Conservation (phyloP, 2,113 vertebrate species). For the Pseudorasbora parva region DNA sequence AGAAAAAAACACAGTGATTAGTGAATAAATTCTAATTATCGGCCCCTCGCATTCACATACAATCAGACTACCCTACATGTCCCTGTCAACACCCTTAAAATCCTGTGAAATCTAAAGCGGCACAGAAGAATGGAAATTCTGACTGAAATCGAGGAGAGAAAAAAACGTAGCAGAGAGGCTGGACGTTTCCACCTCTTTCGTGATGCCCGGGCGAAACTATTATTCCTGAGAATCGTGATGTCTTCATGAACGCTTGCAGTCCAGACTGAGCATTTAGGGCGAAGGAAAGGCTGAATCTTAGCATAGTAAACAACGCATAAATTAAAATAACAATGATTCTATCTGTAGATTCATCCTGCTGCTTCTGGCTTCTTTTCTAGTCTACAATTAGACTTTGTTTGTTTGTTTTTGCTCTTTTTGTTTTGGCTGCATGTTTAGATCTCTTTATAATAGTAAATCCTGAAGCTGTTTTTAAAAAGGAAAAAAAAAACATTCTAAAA, state of each 20-base stretch:
- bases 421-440: slow-evolving; percentile 86
- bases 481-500: slow-evolving; percentile 57
- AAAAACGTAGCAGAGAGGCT: slow-evolving; percentile 25
- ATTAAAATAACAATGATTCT: slow-evolving; percentile 65
- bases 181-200: slow-evolving; percentile 14
- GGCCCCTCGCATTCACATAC: slow-evolving; percentile 21
- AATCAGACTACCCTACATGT: slow-evolving; percentile 35
- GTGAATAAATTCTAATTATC: slow-evolving; percentile 27
- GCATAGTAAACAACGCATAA: slow-evolving; percentile 70
- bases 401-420: slow-evolving; percentile 65
- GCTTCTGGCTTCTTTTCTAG: slow-evolving; percentile 72
- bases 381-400: slow-evolving; percentile 68
- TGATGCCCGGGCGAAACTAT: slow-evolving; percentile 42
- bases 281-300: slow-evolving; percentile 58
- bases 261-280: slow-evolving; percentile 75
- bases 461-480: slow-evolving; percentile 71
- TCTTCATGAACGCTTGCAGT: slow-evolving; percentile 69
- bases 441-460: slow-evolving; percentile 70
- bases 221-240: slow-evolving; percentile 66
- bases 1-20: neutral
- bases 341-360: slow-evolving; percentile 78
- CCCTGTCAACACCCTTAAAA: slow-evolving; percentile 24
- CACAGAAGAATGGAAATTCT: slow-evolving; percentile 37
- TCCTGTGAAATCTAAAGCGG: slow-evolving; percentile 34
- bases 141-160: slow-evolving; percentile 23